These are phyloP conservation scores for Diorhabda carinulata DNA, from an alignment of 1,140 invertebrate species.

Conservation along the genomic window DNA sequence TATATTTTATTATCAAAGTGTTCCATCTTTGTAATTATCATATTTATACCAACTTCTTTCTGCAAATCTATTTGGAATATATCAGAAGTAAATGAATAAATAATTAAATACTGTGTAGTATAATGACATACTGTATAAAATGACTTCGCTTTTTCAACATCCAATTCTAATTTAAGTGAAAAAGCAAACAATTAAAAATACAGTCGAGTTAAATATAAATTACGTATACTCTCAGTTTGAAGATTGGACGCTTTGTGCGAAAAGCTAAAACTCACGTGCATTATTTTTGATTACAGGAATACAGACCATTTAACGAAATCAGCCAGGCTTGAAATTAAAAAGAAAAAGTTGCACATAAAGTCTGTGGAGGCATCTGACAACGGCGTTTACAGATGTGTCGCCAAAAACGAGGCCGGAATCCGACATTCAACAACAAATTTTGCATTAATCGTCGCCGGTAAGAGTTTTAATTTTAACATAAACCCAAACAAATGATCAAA, in stretches of 20 bases:
- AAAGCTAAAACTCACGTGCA: slow-evolving; percentile 4
- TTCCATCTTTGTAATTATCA: no score
- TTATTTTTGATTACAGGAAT: slow-evolving; percentile 53
- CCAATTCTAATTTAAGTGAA: no score
- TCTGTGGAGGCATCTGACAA: slow-evolving; percentile 60
- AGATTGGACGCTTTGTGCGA: neutral
- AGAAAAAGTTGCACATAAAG: slow-evolving; percentile 62
- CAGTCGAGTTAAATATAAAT: neutral
- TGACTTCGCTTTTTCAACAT: no score
- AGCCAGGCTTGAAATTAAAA: slow-evolving; percentile 59
- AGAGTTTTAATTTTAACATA: neutral
- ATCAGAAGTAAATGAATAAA: no score
- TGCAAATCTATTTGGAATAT: no score
- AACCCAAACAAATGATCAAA: no score
- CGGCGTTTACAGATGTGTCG: slow-evolving; percentile 67
- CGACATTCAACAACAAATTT: slow-evolving; percentile 57
- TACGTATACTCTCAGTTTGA: neutral
- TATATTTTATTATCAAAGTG: no score
- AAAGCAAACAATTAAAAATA: neutral
- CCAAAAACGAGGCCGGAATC: slow-evolving; percentile 61
- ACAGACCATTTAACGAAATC: slow-evolving; percentile 57
- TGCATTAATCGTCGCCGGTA: slow-evolving; percentile 56
- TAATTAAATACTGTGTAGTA: no score
- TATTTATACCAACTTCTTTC: no score
- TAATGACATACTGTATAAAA: no score